Conservation (phyloP, 2,888 invertebrate genomes). For the Heliconius ethilla region DNA sequence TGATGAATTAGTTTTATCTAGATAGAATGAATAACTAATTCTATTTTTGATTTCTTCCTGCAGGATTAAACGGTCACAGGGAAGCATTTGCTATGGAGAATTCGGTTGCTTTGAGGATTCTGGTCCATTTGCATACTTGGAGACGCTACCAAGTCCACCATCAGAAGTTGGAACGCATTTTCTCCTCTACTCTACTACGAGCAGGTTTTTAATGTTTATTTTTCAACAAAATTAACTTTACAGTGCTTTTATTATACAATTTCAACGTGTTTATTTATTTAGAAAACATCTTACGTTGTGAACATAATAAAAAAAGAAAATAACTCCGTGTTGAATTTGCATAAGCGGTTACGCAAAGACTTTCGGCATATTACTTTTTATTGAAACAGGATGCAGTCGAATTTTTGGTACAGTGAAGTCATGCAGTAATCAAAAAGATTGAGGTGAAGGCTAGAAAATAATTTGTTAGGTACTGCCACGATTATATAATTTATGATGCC, state of each 20-base stretch:
- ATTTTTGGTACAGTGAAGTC: conserved; percentile 20
- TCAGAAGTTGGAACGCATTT: conserved; percentile 94
- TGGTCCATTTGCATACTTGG: conserved; percentile 94
- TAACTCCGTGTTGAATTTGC: background rate
- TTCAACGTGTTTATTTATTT: background rate
- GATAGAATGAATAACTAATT: background rate
- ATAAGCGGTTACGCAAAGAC: conserved; percentile 8
- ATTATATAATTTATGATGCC: conserved; percentile 24
- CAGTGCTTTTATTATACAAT: background rate
- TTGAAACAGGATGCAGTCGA: conserved; percentile 24
- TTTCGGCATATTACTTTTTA: conserved; percentile 11
- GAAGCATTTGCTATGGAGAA: conserved; percentile 92
- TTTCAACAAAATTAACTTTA: background rate
- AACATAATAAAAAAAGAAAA: conserved; percentile 1
- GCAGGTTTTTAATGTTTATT: conserved; percentile 72
- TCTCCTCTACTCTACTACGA: conserved; percentile 86
- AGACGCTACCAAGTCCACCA: conserved; percentile 92
- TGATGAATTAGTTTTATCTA: background rate
- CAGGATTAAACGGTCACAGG: conserved; percentile 89
- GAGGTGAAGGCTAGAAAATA: conserved; percentile 6
- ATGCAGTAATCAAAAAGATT: conserved; percentile 17
- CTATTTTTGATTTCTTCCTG: conserved; percentile 29
- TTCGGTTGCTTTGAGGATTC: conserved; percentile 96
- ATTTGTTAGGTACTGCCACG: background rate
- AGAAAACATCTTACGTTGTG: background rate